Conservation (phyloP, 1,140 invertebrate species). For the Diabrotica virgifera region DNA sequence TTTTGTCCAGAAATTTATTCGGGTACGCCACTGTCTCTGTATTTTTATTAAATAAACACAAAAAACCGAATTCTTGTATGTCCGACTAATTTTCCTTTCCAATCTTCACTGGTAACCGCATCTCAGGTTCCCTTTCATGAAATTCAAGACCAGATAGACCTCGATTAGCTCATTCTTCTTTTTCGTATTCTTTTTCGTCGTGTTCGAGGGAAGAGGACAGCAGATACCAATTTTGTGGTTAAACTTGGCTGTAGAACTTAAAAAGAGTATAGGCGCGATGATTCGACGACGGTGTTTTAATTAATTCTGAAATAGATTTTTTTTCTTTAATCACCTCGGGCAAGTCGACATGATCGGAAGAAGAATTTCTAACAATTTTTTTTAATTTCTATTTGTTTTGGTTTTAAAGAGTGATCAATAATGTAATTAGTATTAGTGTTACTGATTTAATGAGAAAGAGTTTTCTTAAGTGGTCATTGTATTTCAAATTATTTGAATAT, state of each 20-base stretch:
- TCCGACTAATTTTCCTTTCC: background rate
- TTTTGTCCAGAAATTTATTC: background rate
- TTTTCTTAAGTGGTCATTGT: too few species aligned
- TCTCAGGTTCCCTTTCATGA: background rate
- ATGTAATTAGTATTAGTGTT: too few species aligned
- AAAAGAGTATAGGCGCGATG: background rate
- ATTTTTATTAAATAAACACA: background rate
- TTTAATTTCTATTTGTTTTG: too few species aligned
- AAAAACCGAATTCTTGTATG: background rate
- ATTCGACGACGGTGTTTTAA: too few species aligned
- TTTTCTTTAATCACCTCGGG: too few species aligned
- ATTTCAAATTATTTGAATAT: too few species aligned
- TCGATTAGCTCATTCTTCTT: background rate
- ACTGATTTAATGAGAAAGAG: too few species aligned
- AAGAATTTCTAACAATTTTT: too few species aligned
- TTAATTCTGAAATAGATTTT: too few species aligned
- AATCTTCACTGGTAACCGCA: background rate
- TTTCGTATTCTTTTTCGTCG: background rate
- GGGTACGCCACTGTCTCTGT: background rate
- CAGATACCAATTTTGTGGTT: background rate
- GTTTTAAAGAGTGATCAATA: too few species aligned
- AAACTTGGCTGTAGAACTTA: background rate
- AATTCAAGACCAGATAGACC: background rate
- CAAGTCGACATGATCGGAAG: too few species aligned
- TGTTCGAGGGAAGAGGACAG: background rate